phyloP scores from a whole-genome alignment of 1,140 invertebrate species.

The Drosophila biarmipes region DNA sequence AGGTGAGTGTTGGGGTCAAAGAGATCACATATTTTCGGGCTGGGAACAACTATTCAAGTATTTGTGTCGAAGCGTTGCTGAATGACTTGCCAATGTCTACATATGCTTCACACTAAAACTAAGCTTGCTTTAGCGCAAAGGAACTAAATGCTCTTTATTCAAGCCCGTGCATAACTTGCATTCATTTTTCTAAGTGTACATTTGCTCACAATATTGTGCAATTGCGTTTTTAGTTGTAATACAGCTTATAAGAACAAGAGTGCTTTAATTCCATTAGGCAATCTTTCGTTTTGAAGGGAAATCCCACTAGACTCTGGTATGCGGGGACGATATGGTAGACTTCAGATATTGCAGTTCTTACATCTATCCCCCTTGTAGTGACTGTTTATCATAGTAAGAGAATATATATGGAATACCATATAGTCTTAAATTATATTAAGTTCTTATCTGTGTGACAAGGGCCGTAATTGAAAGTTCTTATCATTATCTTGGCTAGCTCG shows the following conservation, averaged over 20 bases:
- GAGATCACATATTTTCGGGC: neutral
- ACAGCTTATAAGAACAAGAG: too few relatives aligned
- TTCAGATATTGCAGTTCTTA: neutral
- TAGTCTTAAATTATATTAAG: conserved; percentile 53
- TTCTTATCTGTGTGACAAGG: conserved; percentile 52
- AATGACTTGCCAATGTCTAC: too few relatives aligned
- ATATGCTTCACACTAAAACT: too few relatives aligned
- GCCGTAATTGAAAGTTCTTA: conserved; percentile 58
- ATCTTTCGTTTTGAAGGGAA: neutral
- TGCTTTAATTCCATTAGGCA: too few relatives aligned
- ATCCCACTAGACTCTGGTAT: neutral
- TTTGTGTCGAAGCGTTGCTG: too few relatives aligned
- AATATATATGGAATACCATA: neutral
- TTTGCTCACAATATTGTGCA: neutral
- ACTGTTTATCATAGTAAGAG: neutral
- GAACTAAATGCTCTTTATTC: too few relatives aligned
- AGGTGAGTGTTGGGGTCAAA: neutral
- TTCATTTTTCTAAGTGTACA: too few relatives aligned
- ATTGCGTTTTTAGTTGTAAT: neutral
- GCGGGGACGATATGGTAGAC: neutral
- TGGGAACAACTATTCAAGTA: neutral
- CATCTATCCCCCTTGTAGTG: conserved; percentile 5
- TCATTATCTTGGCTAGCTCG: conserved; percentile 10
- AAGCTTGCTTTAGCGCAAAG: too few relatives aligned
- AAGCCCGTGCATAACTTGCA: too few relatives aligned